Conservation (phyloP, 2,888 invertebrate species). For the Gibbula magus region DNA sequence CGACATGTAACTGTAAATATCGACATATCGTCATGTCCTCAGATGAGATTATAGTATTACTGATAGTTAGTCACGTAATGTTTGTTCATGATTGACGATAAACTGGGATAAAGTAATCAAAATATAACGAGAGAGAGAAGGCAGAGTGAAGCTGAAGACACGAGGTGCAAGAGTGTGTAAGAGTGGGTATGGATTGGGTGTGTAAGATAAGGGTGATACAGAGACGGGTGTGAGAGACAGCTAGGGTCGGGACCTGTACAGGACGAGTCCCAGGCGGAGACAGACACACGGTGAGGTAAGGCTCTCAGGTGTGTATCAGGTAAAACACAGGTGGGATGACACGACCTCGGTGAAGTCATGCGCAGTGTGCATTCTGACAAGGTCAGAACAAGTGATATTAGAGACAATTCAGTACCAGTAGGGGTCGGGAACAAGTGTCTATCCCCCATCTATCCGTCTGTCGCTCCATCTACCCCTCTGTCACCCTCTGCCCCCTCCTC, state of each 20-base stretch:
- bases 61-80: too few species aligned
- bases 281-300: not conserved
- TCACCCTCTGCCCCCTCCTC: not conserved
- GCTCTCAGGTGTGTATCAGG: not conserved
- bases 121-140: too few species aligned
- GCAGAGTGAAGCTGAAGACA: too few species aligned
- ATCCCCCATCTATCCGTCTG: not conserved
- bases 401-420: not conserved
- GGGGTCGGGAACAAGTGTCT: not conserved
- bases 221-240: not conserved
- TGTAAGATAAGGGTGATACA: too few species aligned
- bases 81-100: too few species aligned
- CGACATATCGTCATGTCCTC: too few species aligned
- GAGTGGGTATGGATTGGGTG: too few species aligned
- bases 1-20: too few species aligned
- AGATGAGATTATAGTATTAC: too few species aligned
- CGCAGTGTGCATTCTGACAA: not conserved
- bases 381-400: not conserved
- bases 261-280: not conserved
- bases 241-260: not conserved
- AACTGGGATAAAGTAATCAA: too few species aligned
- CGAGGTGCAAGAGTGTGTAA: too few species aligned
- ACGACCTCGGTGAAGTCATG: not conserved
- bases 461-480: not conserved
- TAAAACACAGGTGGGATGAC: not conserved